phyloP scores from a whole-genome alignment of 2,113 vertebrate species.

The Spheniscus mendiculus region DNA sequence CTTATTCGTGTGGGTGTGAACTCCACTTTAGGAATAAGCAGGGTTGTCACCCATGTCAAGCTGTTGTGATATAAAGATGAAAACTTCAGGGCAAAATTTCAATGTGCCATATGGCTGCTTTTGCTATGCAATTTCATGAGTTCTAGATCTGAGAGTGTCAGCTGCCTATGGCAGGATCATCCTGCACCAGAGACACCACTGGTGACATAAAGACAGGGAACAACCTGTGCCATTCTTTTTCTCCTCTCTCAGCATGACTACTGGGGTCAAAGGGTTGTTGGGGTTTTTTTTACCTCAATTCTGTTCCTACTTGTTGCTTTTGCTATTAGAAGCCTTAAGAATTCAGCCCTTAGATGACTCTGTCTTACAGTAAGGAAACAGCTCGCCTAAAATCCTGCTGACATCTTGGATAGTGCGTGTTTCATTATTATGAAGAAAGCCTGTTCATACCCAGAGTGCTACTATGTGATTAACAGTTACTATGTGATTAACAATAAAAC shows the following conservation, averaged over 20 bases:
- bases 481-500: neutral
- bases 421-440: neutral
- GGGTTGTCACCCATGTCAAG: neutral
- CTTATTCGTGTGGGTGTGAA: neutral
- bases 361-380: neutral
- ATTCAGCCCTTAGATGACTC: neutral
- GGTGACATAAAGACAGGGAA: neutral
- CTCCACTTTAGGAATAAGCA: conserved; percentile 1
- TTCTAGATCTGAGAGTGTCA: neutral
- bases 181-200: neutral
- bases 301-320: neutral
- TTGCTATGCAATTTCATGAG: neutral
- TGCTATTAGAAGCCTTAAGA: neutral
- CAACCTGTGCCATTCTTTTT: neutral
- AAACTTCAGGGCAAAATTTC: conserved; percentile 26
- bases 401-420: neutral
- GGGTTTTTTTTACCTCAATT: neutral
- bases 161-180: neutral
- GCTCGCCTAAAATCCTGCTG: neutral
- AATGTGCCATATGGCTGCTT: conserved; percentile 8
- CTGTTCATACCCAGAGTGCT: neutral
- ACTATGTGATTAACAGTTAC: neutral
- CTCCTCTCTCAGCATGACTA: neutral
- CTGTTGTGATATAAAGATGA: conserved; percentile 12
- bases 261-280: neutral